A percentile compares a stretch with the other conserved stretches of the same genome.
Evolutionary conservation across 2,888 invertebrate species (phyloP).

Genomic region (Noctua pronuba): DNA sequence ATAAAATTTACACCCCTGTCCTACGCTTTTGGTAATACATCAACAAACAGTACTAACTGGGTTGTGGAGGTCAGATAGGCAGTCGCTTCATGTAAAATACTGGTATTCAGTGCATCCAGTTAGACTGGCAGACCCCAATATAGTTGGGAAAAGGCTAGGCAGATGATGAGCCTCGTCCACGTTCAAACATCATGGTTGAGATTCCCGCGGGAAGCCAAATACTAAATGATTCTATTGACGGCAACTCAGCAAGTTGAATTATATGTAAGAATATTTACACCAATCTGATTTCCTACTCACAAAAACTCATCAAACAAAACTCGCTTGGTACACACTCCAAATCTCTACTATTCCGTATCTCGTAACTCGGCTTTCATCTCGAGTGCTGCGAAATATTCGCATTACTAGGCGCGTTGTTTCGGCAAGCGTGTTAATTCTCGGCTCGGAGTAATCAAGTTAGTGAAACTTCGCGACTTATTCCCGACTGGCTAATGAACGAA

Average conservation of each 20-base stretch:
- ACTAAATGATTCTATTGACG: not conserved
- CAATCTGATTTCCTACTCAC: not conserved
- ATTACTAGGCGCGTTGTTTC: slow-evolving; percentile 67
- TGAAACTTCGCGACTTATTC: slow-evolving; percentile 80
- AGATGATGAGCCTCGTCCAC: not conserved
- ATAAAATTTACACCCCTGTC: not conserved
- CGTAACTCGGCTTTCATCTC: slow-evolving; percentile 44
- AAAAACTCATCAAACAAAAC: slow-evolving; percentile 18
- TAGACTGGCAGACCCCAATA: too few species aligned
- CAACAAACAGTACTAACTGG: too few species aligned
- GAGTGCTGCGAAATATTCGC: slow-evolving; percentile 49
- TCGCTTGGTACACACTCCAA: slow-evolving; percentile 26
- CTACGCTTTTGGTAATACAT: not conserved
- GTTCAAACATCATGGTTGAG: not conserved
- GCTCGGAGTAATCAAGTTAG: slow-evolving; percentile 69
- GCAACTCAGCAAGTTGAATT: not conserved
- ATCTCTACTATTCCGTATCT: slow-evolving; percentile 19
- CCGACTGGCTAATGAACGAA: slow-evolving; percentile 82
- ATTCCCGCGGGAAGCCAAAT: not conserved
- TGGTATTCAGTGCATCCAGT: too few species aligned
- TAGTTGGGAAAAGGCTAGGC: too few species aligned
- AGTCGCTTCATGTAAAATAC: too few species aligned
- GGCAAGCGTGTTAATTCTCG: slow-evolving; percentile 64
- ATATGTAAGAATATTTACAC: not conserved
- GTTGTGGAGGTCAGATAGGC: too few species aligned